These are phyloP conservation scores for Tympanoctomys barrerae DNA, from an alignment of 2,797 vertebrate species.

Conservation along the genomic window DNA sequence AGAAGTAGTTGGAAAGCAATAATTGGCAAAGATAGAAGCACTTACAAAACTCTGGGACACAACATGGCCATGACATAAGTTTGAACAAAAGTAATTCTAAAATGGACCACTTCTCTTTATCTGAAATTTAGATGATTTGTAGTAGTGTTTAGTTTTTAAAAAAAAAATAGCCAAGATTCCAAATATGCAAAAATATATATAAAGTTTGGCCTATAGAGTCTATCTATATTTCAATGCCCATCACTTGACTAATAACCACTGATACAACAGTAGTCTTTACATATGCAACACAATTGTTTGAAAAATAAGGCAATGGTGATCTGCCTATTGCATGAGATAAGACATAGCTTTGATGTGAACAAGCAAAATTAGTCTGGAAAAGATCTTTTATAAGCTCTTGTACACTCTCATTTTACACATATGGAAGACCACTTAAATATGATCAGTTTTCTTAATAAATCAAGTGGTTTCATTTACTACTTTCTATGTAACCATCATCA, in stretches of 20 bases:
- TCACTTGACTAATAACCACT: background rate
- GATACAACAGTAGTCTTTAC: background rate
- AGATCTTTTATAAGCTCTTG: background rate
- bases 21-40: conserved; percentile 16
- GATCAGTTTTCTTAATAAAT: background rate
- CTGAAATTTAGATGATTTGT: background rate
- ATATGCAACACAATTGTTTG: background rate
- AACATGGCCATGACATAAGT: background rate
- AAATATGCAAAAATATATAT: background rate
- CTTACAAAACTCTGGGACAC: background rate
- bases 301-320: background rate
- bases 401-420: background rate
- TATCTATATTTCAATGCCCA: background rate
- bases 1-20: background rate
- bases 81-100: background rate
- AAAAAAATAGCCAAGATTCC: background rate
- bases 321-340: background rate
- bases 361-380: background rate
- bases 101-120: background rate
- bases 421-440: background rate
- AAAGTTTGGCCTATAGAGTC: background rate
- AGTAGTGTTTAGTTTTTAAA: background rate
- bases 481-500: accelerated
- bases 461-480: background rate
- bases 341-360: background rate